These are phyloP conservation scores for Synaphobranchus kaupii DNA, from an alignment of 2,797 vertebrate genomes.

Conservation along the genomic window DNA sequence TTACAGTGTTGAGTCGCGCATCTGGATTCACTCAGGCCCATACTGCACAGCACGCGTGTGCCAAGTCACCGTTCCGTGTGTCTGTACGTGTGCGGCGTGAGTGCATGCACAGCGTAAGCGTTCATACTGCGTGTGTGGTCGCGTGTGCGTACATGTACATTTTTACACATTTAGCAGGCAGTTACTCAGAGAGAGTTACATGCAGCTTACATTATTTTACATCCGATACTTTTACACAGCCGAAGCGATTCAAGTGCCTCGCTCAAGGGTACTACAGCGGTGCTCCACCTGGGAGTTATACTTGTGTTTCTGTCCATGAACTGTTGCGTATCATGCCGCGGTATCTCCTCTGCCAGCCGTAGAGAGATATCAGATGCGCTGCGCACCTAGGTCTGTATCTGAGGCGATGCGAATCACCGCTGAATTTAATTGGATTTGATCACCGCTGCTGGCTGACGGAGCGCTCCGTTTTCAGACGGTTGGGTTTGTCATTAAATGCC, in stretches of 20 bases:
- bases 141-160: neutral
- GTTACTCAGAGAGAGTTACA: neutral
- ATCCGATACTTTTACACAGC: neutral
- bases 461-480: constrained; percentile 10
- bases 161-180: neutral
- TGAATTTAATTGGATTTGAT: constrained; percentile 55
- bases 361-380: constrained; percentile 27
- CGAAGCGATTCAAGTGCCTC: neutral
- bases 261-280: neutral
- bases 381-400: constrained; percentile 45
- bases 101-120: no score
- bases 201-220: neutral
- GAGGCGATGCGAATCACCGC: constrained; percentile 45
- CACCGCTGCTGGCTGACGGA: constrained; percentile 40
- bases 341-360: neutral
- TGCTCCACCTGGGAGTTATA: neutral
- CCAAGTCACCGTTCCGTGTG: neutral
- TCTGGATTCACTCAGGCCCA: constrained; percentile 18
- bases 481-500: constrained; percentile 10
- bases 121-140: neutral
- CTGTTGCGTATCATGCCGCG: neutral
- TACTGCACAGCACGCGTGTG: no score
- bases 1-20: constrained; percentile 21
- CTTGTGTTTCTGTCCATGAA: neutral
- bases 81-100: neutral